phyloP scores from a whole-genome alignment of 2,888 invertebrate genomes.

The Hirudinaria manillensis region DNA sequence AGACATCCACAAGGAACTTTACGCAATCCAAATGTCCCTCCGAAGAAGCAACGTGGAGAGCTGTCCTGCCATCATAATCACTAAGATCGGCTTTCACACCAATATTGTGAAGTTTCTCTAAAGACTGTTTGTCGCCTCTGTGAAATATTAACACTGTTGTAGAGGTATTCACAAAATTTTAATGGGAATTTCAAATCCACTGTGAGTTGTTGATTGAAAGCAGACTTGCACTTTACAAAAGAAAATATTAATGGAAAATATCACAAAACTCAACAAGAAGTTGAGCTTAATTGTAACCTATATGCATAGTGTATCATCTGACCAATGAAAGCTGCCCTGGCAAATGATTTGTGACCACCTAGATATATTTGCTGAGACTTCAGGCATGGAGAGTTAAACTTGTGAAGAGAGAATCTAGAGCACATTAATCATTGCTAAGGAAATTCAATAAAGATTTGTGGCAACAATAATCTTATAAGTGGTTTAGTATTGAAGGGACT shows the following conservation, averaged over 20 bases:
- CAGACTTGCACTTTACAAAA: too few relatives aligned
- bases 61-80: slow-evolving; percentile 91
- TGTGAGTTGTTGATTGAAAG: neutral
- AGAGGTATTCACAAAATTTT: too few relatives aligned
- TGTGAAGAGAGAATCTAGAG: too few relatives aligned
- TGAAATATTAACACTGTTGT: neutral
- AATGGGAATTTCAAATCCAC: neutral
- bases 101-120: slow-evolving; percentile 22
- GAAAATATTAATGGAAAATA: neutral
- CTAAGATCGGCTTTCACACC: slow-evolving; percentile 53
- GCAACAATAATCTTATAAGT: too few relatives aligned
- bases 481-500: too few relatives aligned
- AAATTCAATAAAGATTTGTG: too few relatives aligned
- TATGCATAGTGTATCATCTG: neutral
- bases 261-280: neutral
- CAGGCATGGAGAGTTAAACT: too few relatives aligned
- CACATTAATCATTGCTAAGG: too few relatives aligned
- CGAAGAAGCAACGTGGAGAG: slow-evolving; percentile 85
- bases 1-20: slow-evolving; percentile 77
- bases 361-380: neutral
- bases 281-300: neutral
- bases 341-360: neutral
- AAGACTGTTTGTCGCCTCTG: slow-evolving; percentile 38
- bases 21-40: slow-evolving; percentile 87
- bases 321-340: neutral